Evolutionary conservation across 1,140 invertebrate genomes (phyloP).

Genomic region (Drosophila leontia): DNA sequence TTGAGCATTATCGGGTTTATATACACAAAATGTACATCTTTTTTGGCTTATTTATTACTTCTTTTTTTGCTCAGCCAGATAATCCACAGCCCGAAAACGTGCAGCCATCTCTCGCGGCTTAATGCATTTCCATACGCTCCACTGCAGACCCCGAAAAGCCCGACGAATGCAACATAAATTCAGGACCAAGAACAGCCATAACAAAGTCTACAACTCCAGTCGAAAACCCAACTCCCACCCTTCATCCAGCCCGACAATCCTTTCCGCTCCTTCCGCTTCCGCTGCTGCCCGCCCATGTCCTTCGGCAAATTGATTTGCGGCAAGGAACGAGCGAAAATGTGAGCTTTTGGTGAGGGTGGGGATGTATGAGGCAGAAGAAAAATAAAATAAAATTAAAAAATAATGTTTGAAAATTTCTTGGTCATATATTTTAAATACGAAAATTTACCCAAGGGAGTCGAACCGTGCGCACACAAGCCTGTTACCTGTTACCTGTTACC

Average conservation of each 20-base stretch:
- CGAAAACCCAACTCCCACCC: too few relatives aligned
- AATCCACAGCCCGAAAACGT: conserved; percentile 27
- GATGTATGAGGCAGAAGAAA: not conserved
- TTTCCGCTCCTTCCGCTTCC: conserved; percentile 28
- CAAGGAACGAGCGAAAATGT: conserved; percentile 26
- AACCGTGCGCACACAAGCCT: conserved; percentile 43
- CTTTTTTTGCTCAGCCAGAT: not conserved
- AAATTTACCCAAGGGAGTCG: conserved; percentile 78
- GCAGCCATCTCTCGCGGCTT: conserved; percentile 27
- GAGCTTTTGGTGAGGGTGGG: not conserved
- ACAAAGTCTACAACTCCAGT: conserved; percentile 23
- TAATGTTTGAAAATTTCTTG: conserved; percentile 79
- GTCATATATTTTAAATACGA: conserved; percentile 81
- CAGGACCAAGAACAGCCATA: conserved; percentile 15
- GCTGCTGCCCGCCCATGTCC: not conserved
- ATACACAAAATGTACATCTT: not conserved
- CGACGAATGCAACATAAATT: conserved; percentile 51
- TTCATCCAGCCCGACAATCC: conserved; percentile 1
- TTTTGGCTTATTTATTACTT: not conserved
- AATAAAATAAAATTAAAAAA: conserved; percentile 75
- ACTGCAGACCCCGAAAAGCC: conserved; percentile 19
- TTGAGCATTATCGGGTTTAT: conserved; percentile 33
- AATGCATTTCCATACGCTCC: conserved; percentile 53
- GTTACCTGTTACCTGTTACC: conserved; percentile 55
- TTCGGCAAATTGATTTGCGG: conserved; percentile 59